These are phyloP conservation scores for Lagopus leucura DNA, from an alignment of 2,113 vertebrate genomes.

Conservation along the genomic window DNA sequence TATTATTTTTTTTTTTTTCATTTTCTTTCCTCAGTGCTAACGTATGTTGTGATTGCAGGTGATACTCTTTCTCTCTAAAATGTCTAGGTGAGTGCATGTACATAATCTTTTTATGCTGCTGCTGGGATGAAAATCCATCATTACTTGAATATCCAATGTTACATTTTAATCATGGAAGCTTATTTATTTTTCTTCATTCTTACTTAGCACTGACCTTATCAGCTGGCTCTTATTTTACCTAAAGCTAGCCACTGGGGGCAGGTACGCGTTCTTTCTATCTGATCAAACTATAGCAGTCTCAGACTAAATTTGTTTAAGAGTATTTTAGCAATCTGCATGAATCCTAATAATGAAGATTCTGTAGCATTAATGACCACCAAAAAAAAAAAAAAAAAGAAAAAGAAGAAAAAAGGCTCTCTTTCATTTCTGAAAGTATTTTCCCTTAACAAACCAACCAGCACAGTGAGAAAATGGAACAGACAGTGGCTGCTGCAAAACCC, in stretches of 20 bases:
- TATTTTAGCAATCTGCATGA: background rate
- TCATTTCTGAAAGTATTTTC: background rate
- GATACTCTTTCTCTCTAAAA: background rate
- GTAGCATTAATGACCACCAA: background rate
- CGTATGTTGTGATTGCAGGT: background rate
- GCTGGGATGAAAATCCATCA: fast-evolving
- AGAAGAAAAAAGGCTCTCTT: background rate
- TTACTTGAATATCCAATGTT: background rate
- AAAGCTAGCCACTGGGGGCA: background rate
- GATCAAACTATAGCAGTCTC: background rate
- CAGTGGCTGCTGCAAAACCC: background rate
- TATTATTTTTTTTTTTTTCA: background rate
- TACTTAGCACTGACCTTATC: background rate
- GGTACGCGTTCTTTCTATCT: background rate
- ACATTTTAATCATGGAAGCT: background rate
- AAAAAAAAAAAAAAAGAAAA: background rate
- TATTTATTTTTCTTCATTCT: background rate
- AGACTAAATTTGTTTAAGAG: background rate
- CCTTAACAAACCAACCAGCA: background rate
- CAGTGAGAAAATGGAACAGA: background rate
- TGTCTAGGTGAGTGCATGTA: background rate
- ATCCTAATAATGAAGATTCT: background rate
- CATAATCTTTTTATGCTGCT: background rate
- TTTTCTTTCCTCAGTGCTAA: background rate
- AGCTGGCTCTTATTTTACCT: background rate